Conservation (phyloP, 2,888 invertebrate genomes). For the Trypoxylon attenuatum region DNA sequence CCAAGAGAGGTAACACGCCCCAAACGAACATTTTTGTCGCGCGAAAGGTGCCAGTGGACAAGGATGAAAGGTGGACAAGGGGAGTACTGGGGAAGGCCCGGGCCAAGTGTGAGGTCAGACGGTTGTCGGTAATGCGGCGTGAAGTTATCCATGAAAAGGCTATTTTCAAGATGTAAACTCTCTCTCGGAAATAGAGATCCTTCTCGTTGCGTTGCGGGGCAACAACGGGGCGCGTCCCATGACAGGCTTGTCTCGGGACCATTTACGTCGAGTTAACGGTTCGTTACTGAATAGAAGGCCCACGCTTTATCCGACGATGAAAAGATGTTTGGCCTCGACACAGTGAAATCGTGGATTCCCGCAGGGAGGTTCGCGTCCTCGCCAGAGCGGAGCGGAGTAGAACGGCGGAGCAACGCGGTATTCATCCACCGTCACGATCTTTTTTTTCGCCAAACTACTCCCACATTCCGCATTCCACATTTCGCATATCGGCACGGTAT, state of each 20-base stretch:
- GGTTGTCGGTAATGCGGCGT: slow-evolving; percentile 37
- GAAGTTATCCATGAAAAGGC: slow-evolving; percentile 64
- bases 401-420: too few species aligned
- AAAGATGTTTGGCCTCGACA: slow-evolving; percentile 69
- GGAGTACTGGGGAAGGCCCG: neutral
- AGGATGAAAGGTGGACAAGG: too few species aligned
- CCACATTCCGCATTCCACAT: too few species aligned
- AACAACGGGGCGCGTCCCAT: slow-evolving; percentile 43
- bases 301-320: slow-evolving; percentile 61
- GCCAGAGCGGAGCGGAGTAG: too few species aligned
- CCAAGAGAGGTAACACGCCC: slow-evolving; percentile 30
- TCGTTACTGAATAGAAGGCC: slow-evolving; percentile 65
- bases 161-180: slow-evolving; percentile 61
- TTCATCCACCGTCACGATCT: too few species aligned
- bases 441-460: too few species aligned
- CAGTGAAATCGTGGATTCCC: slow-evolving; percentile 54
- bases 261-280: slow-evolving; percentile 72
- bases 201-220: slow-evolving; percentile 31
- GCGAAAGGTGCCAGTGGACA: slow-evolving; percentile 1
- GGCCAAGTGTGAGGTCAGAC: too few species aligned
- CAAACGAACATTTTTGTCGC: neutral
- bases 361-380: slow-evolving; percentile 27
- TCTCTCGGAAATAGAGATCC: slow-evolving; percentile 60
- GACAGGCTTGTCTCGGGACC: slow-evolving; percentile 53
- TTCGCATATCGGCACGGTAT: too few species aligned